A percentile compares a stretch with the other conserved stretches of the same genome.
Conservation (phyloP, 35 echinoderm and acorn worm species). For the Lytechinus pictus region DNA sequence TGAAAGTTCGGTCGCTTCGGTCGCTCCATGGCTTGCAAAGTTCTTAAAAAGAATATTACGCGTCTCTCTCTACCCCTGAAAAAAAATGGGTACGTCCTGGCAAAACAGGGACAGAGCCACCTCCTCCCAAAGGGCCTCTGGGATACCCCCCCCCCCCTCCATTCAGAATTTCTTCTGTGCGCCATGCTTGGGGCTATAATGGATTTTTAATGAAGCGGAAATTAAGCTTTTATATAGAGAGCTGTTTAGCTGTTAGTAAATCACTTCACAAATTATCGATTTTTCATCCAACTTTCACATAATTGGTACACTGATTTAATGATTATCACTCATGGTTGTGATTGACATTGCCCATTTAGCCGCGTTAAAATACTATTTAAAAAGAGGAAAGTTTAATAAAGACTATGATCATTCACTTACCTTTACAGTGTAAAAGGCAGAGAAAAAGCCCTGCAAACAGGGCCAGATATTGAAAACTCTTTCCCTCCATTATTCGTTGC, state of each 20-base stretch:
- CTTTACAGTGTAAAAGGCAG: neutral
- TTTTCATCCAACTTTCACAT: neutral
- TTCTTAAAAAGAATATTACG: too few species aligned
- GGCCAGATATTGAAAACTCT: neutral
- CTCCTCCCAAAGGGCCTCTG: too few species aligned
- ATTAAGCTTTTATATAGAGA: neutral
- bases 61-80: too few species aligned
- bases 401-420: neutral
- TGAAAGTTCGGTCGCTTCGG: too few species aligned
- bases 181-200: too few species aligned
- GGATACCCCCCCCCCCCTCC: too few species aligned
- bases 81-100: too few species aligned
- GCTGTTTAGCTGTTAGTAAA: neutral
- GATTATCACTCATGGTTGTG: neutral
- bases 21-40: too few species aligned
- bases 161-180: too few species aligned
- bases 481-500: neutral
- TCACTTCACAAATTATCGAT: too few species aligned
- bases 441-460: neutral
- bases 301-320: neutral
- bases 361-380: neutral
- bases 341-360: neutral
- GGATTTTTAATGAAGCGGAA: too few species aligned
- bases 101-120: too few species aligned
- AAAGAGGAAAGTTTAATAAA: neutral